phyloP scores from a whole-genome alignment of 2,113 vertebrate genomes.

The Reinhardtius hippoglossoides region DNA sequence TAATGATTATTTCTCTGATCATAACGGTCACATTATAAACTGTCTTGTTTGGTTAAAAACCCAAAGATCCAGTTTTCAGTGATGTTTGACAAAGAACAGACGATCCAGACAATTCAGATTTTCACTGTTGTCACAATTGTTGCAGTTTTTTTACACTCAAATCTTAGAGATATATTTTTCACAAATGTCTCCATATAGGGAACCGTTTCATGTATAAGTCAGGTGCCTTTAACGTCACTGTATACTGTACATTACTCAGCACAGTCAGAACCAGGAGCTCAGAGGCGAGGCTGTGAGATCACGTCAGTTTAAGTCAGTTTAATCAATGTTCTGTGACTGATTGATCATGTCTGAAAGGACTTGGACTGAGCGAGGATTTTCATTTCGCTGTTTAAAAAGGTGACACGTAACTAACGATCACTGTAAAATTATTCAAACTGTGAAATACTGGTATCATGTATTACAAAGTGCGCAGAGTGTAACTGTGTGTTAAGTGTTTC shows the following conservation, averaged over 20 bases:
- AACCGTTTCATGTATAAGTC: too few relatives aligned
- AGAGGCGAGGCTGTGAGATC: too few relatives aligned
- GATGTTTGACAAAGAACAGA: neutral
- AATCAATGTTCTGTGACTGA: conserved; percentile 1
- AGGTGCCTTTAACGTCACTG: too few relatives aligned
- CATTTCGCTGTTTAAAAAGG: neutral
- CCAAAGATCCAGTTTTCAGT: neutral
- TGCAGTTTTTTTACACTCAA: too few relatives aligned
- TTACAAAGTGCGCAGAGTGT: neutral
- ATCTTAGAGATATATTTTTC: too few relatives aligned
- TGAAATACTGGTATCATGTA: neutral
- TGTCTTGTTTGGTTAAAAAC: neutral
- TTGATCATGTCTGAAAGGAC: conserved; percentile 3
- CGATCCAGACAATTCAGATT: too few relatives aligned
- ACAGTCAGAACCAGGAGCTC: too few relatives aligned
- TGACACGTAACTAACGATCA: too few relatives aligned
- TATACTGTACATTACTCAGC: too few relatives aligned
- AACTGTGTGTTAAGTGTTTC: neutral
- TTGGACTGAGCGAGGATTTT: neutral
- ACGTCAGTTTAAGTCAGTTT: too few relatives aligned
- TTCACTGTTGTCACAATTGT: too few relatives aligned
- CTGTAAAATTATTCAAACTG: neutral
- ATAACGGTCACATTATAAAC: neutral
- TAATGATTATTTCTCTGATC: neutral
- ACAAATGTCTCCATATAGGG: too few relatives aligned